A percentile compares a stretch with the other conserved stretches of the same genome.
Evolutionary conservation across 2,113 vertebrate species (phyloP).

Genomic region (Eulemur macaco): DNA sequence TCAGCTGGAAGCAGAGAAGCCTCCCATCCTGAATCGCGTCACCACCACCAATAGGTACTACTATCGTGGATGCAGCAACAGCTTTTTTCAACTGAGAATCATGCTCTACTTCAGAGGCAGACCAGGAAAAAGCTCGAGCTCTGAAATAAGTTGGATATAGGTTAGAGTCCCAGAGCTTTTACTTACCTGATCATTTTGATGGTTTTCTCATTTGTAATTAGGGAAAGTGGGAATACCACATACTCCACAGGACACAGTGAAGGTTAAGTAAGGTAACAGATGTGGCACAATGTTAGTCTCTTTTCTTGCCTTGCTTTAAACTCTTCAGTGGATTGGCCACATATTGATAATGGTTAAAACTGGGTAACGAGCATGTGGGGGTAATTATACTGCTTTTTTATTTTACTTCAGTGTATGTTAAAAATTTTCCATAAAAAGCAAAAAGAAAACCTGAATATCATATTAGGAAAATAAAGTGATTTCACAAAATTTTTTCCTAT

Average conservation of each 20-base stretch:
- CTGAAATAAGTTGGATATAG: not conserved
- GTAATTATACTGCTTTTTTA: not conserved
- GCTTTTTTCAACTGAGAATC: not conserved
- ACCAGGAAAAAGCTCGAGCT: not conserved
- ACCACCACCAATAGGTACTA: not conserved
- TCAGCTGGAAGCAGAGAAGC: not conserved
- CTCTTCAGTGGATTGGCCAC: not conserved
- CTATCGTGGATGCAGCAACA: not conserved
- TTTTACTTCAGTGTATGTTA: not conserved
- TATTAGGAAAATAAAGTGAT: not conserved
- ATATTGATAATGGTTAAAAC: not conserved
- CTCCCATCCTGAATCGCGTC: not conserved
- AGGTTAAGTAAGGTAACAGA: not conserved
- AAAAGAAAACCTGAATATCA: not conserved
- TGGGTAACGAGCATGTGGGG: not conserved
- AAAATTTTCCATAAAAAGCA: conserved; percentile 1
- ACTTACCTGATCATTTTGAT: not conserved
- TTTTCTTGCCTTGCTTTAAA: not conserved
- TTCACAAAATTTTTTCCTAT: not conserved
- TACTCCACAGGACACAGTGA: not conserved
- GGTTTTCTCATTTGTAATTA: not conserved
- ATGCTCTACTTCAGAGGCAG: not conserved
- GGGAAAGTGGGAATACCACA: not conserved
- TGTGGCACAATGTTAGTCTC: not conserved
- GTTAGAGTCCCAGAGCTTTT: not conserved